A percentile compares a stretch with the other conserved stretches of the same genome.
Evolutionary conservation across 2,113 vertebrate genomes (phyloP).

Genomic region (Aspidoscelis tigris): DNA sequence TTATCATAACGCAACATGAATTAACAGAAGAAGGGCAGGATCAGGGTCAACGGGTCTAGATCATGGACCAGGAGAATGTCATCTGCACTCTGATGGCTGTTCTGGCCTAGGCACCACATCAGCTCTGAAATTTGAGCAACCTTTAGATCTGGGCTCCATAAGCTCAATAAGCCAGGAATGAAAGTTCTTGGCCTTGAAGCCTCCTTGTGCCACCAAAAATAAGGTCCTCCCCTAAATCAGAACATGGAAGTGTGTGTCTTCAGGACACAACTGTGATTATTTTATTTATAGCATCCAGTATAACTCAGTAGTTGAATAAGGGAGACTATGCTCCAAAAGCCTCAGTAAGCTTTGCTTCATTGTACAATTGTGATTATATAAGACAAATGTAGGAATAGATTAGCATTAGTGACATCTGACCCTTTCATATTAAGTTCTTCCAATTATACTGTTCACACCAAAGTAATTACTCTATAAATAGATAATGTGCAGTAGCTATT

Average conservation of each 20-base stretch:
- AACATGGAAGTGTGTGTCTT: too few species aligned
- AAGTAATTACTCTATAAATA: conserved; percentile 56
- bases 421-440: background rate
- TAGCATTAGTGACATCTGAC: background rate
- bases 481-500: conserved; percentile 38
- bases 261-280: background rate
- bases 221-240: too few species aligned
- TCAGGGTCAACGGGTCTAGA: background rate
- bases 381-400: background rate
- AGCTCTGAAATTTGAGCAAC: too few species aligned
- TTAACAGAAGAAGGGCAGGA: background rate
- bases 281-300: conserved; percentile 24
- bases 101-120: too few species aligned
- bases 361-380: conserved; percentile 4
- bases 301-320: background rate
- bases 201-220: too few species aligned
- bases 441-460: conserved; percentile 31
- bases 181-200: too few species aligned
- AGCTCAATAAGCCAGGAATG: too few species aligned
- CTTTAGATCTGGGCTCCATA: too few species aligned
- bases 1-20: background rate
- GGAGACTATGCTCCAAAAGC: background rate
- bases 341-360: background rate
- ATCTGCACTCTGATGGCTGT: too few species aligned
- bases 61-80: too few species aligned